Base-by-base conservation (phyloP, 2,113 vertebrate species). In the Pseudorasbora parva region DNA sequence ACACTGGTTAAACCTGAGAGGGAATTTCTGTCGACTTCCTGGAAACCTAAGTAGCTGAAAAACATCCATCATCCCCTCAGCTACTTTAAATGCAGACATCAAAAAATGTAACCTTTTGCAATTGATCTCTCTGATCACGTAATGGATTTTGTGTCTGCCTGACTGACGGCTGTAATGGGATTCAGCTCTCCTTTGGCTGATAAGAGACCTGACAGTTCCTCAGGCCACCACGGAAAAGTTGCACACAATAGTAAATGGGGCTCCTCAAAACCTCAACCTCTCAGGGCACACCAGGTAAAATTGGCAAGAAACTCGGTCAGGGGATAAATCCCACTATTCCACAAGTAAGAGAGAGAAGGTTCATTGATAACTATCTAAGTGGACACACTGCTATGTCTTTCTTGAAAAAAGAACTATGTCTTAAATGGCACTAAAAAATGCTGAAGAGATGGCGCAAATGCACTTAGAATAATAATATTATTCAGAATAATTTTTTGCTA, bases 101-200 rank as follows among this genome's bases (percentile, higher is more conserved):
- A 93, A 90, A 91, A 33, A 93, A 88, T 75, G 87, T 84, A 87
- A 89, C 90, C 90, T 78, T 81, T 88, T 85, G 86, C 84, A 90
- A 92, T 91, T 93, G 92, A 92, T 92, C 89, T 88, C 87, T 75
- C 86, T 90, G 90, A 93, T 93, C 90, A 89, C 87, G 88, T 91
- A 90, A 92, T 89, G 88, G 90, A 90, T 91, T 91, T 89, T 17
- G 60, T 86, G 81, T 81, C 88, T 57, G 86, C 81, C 84, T 85
- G 89, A 89, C 74, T 85, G 90, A 90, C 59, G 74, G 86, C 81
- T 86, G 87, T 90, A 93, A 92, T 92, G 81, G 88, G 74, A 91
- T 91, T 92, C 74, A 73, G 75, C 72, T 68, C 87, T 49, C 73
- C 64, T 83, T 85, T 85, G 33, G 54, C 84, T 78, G 72, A 89